A percentile compares a stretch with the other conserved stretches of the same genome.
These are phyloP conservation scores for Urophycis tenuis DNA, from an alignment of 2,797 vertebrate species.

Conservation along the genomic window DNA sequence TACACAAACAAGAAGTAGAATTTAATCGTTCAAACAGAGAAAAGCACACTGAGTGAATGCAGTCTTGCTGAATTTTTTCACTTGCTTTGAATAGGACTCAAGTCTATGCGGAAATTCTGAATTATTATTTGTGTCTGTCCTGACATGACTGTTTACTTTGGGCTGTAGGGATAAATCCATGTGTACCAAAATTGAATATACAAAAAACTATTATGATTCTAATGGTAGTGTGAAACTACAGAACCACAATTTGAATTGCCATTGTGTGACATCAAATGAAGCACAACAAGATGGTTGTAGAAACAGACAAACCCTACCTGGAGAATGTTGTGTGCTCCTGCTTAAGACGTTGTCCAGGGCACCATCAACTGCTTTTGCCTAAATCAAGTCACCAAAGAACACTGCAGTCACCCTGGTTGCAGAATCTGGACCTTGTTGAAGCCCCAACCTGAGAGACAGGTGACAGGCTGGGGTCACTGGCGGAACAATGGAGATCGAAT, in stretches of 20 bases:
- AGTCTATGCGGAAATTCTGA: neutral
- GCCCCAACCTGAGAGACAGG: neutral
- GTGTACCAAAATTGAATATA: neutral
- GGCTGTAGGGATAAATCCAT: neutral
- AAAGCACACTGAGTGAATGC: neutral
- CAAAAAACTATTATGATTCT: neutral
- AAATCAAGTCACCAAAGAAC: neutral
- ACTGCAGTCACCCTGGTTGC: neutral
- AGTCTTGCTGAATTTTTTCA: neutral
- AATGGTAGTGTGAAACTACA: neutral
- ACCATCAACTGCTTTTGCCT: neutral
- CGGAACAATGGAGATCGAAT: neutral
- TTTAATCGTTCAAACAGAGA: neutral
- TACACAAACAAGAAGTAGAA: neutral
- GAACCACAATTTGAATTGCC: neutral
- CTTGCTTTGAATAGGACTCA: neutral
- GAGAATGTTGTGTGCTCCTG: neutral
- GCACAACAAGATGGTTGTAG: neutral
- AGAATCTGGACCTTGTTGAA: neutral
- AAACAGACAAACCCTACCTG: neutral
- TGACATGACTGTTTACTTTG: neutral
- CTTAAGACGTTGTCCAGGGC: neutral
- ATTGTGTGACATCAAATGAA: neutral
- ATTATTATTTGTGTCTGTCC: neutral
- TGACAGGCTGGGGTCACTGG: neutral